phyloP scores from a whole-genome alignment of 2,797 vertebrate genomes.

The Tolypeutes matacus region DNA sequence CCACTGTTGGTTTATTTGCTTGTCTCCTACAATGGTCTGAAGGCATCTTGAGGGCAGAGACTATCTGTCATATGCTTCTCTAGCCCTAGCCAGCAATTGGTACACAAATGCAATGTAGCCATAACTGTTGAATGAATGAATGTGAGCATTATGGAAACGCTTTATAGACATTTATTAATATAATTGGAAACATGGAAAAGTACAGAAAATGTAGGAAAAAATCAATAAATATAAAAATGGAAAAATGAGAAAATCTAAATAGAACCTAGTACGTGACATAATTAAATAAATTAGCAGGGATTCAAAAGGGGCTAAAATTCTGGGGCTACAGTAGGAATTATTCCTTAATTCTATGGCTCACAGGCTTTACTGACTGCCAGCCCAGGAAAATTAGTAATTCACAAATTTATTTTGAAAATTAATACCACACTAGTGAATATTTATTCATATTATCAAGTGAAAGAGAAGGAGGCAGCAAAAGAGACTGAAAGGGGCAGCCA shows the following conservation, averaged over 20 bases:
- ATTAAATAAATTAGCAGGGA: neutral
- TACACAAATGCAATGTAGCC: neutral
- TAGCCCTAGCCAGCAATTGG: neutral
- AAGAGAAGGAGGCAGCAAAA: conserved; percentile 9
- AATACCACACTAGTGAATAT: neutral
- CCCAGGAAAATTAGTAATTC: conserved; percentile 47
- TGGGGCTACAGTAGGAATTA: neutral
- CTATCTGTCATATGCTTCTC: neutral
- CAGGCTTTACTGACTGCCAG: neutral
- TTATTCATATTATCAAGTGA: neutral
- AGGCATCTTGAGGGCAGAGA: neutral
- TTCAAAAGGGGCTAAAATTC: conserved; percentile 36
- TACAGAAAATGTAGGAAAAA: conserved; percentile 18
- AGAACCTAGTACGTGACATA: neutral
- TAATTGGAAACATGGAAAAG: conserved; percentile 25
- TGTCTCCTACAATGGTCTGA: neutral
- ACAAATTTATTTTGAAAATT: neutral
- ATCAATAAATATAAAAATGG: neutral
- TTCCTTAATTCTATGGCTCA: conserved; percentile 21
- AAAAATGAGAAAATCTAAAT: neutral
- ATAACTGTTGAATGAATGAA: neutral
- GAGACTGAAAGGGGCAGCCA: neutral
- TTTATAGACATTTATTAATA: neutral
- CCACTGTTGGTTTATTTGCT: neutral
- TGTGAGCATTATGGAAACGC: neutral